Evolutionary conservation across 1,140 invertebrate genomes (phyloP).

Genomic region (Vanessa atalanta): DNA sequence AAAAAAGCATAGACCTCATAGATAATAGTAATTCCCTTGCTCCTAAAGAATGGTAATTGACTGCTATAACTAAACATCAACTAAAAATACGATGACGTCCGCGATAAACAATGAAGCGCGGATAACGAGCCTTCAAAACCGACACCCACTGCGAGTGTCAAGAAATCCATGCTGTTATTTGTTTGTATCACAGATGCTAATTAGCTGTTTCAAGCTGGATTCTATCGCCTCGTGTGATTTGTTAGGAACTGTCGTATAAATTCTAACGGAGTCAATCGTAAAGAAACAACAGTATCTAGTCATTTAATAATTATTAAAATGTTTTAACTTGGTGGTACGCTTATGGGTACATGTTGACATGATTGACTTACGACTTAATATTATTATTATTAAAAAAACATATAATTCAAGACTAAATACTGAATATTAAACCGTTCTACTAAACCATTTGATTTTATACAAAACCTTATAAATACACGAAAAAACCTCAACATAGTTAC

Average conservation of each 20-base stretch:
- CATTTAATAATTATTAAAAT: not conserved
- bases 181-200: conserved; percentile 40
- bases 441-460: no score
- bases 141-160: conserved; percentile 53
- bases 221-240: conserved; percentile 13
- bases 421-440: no score
- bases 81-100: conserved; percentile 27
- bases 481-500: no score
- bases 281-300: not conserved
- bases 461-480: no score
- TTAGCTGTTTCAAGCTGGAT: conserved; percentile 34
- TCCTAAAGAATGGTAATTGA: conserved; percentile 10
- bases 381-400: no score
- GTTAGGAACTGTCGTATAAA: conserved; percentile 15
- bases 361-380: no score
- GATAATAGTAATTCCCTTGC: not conserved
- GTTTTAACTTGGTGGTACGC: no score
- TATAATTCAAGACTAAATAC: no score
- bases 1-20: no score
- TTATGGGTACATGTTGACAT: no score
- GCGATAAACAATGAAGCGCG: conserved; percentile 54
- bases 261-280: not conserved
- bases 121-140: conserved; percentile 65
- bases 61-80: conserved; percentile 17
- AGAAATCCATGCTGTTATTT: conserved; percentile 54